A percentile compares a stretch with the other conserved stretches of the same genome.
Evolutionary conservation across 2,113 vertebrate genomes (phyloP).

Genomic region (Toxotes jaculatrix): DNA sequence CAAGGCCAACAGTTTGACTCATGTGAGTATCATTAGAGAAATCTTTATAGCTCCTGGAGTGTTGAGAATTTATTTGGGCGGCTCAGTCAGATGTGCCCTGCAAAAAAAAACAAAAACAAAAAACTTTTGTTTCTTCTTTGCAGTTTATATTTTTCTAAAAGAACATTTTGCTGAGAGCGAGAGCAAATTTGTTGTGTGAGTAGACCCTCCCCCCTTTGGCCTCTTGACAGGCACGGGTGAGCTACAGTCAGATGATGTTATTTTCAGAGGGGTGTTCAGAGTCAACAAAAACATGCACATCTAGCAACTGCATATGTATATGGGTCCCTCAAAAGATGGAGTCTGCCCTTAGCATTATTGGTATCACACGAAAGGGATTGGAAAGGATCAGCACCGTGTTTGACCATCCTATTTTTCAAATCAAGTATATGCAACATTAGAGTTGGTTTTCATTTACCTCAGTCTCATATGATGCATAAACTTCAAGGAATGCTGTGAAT

Average conservation of each 20-base stretch:
- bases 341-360: background rate
- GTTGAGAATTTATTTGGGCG: constrained; percentile 59
- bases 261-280: background rate
- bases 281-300: background rate
- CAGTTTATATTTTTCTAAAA: background rate
- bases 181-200: background rate
- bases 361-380: background rate
- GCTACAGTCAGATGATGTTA: background rate
- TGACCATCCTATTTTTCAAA: background rate
- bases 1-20: constrained; percentile 45
- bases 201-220: background rate
- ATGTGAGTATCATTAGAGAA: constrained; percentile 34
- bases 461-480: background rate
- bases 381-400: background rate
- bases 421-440: background rate
- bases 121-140: background rate
- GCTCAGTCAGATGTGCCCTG: background rate
- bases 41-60: constrained; percentile 34
- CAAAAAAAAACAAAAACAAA: background rate
- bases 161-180: background rate
- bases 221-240: background rate
- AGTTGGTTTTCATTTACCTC: background rate
- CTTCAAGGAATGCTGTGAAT: background rate
- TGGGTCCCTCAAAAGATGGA: background rate
- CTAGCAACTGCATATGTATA: background rate